Percentiles rank a stretch among this genome's conserved stretches.
Conservation (phyloP, 2,888 invertebrate genomes). For the Dryobota labecula region DNA sequence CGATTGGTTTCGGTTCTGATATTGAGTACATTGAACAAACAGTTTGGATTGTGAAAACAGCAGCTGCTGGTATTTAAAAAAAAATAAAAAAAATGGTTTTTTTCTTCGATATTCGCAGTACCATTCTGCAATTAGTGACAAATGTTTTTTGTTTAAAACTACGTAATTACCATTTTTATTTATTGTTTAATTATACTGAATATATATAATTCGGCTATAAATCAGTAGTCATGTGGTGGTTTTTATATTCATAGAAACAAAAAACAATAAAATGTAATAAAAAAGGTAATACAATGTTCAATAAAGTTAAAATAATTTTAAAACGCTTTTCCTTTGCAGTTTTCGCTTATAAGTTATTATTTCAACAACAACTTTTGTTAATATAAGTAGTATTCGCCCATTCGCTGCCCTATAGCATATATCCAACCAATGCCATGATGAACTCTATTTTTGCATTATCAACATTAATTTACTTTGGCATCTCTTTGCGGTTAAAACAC, state of each 20-base stretch:
- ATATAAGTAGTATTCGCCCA: not conserved
- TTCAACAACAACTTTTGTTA: not conserved
- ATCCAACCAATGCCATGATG: not conserved
- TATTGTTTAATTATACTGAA: not conserved
- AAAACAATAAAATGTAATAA: not conserved
- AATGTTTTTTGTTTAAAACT: not conserved
- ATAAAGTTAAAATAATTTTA: not conserved
- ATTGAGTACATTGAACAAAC: slow-evolving; percentile 40
- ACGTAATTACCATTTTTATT: not conserved
- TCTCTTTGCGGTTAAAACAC: slow-evolving; percentile 6
- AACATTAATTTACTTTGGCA: slow-evolving; percentile 2
- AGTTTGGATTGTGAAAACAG: slow-evolving; percentile 27
- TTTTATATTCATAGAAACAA: not conserved
- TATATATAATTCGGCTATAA: too few species aligned
- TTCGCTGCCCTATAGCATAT: too few species aligned
- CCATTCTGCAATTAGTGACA: slow-evolving; percentile 37
- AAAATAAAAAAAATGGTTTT: too few species aligned
- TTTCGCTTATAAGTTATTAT: not conserved
- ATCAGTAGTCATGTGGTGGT: too few species aligned
- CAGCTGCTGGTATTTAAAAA: slow-evolving; percentile 27
- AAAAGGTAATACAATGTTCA: not conserved
- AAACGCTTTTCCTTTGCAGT: not conserved
- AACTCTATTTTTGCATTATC: not conserved
- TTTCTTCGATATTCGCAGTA: not conserved
- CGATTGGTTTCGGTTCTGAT: slow-evolving; percentile 14